phyloP scores from a whole-genome alignment of 35 echinoderm and acorn worm species.

The Apostichopus californicus region DNA sequence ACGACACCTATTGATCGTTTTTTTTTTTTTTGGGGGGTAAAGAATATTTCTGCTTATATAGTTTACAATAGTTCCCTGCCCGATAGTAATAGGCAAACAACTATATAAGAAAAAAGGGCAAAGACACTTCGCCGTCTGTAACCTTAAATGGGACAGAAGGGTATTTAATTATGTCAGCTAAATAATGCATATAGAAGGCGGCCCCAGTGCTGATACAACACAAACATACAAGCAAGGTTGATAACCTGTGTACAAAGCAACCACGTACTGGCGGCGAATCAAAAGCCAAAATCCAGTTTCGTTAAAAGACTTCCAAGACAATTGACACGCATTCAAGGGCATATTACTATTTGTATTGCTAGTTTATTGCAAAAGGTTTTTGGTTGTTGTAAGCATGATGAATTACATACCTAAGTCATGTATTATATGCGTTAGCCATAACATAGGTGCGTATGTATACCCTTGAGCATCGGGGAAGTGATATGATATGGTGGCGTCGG shows the following conservation, averaged over 20 bases:
- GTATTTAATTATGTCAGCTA: conserved; percentile 25
- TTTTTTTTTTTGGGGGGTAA: too few relatives aligned
- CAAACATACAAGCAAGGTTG: conserved; percentile 5
- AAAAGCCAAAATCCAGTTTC: neutral
- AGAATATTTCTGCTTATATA: too few relatives aligned
- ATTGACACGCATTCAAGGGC: neutral
- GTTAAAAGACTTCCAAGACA: neutral
- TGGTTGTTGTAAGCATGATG: too few relatives aligned
- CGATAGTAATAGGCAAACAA: too few relatives aligned
- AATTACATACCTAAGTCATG: too few relatives aligned
- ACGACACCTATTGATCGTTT: too few relatives aligned
- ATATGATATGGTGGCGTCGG: too few relatives aligned
- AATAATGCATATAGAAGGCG: conserved; percentile 6
- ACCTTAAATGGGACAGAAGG: conserved; percentile 24
- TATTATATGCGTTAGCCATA: too few relatives aligned
- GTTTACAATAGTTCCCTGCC: too few relatives aligned
- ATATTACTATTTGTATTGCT: neutral
- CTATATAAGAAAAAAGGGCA: neutral
- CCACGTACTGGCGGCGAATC: conserved; percentile 1
- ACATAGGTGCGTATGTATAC: too few relatives aligned
- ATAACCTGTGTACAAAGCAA: conserved; percentile 3
- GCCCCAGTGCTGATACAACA: neutral
- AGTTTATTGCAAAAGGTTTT: too few relatives aligned
- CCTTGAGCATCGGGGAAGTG: too few relatives aligned
- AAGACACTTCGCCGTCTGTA: neutral